These are phyloP conservation scores for Pygoscelis antarcticus DNA, from an alignment of 2,113 vertebrate species.

Conservation along the genomic window DNA sequence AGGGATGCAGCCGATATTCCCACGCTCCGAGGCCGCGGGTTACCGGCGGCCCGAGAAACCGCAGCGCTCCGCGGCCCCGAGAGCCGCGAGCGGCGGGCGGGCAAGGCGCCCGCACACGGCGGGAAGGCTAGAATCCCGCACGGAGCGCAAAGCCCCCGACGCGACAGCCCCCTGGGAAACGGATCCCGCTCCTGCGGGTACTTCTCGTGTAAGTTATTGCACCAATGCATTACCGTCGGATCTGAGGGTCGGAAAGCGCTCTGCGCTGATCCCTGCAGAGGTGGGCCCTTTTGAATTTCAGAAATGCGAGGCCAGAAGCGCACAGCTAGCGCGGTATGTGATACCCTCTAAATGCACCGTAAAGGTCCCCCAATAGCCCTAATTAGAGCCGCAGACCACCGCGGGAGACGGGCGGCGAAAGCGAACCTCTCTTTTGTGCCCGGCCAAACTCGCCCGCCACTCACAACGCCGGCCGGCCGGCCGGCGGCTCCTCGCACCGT, in stretches of 20 bases:
- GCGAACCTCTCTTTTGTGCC: slow-evolving; percentile 8
- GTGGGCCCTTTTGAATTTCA: slow-evolving; percentile 65
- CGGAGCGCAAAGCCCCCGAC: background rate
- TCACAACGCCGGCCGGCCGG: background rate
- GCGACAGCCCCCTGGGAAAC: background rate
- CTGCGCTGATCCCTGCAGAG: slow-evolving; percentile 39
- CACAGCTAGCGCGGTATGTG: slow-evolving; percentile 18
- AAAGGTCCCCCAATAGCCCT: slow-evolving; percentile 52
- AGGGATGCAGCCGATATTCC: background rate
- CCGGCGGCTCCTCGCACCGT: background rate
- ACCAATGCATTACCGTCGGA: background rate
- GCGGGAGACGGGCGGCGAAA: slow-evolving; percentile 20
- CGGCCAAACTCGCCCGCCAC: background rate
- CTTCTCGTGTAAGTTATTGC: background rate
- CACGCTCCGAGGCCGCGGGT: background rate
- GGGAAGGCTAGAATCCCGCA: background rate
- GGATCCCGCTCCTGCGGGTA: background rate
- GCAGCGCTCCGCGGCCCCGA: background rate
- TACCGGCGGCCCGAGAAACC: background rate
- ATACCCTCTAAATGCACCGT: slow-evolving; percentile 67
- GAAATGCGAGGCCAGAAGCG: slow-evolving; percentile 68
- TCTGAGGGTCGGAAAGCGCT: slow-evolving; percentile 49
- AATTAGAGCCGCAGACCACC: slow-evolving; percentile 73
- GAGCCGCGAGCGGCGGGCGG: too few relatives aligned
- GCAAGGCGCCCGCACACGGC: background rate